Conservation (phyloP, 1,140 invertebrate species). For the Drosophila littoralis region DNA sequence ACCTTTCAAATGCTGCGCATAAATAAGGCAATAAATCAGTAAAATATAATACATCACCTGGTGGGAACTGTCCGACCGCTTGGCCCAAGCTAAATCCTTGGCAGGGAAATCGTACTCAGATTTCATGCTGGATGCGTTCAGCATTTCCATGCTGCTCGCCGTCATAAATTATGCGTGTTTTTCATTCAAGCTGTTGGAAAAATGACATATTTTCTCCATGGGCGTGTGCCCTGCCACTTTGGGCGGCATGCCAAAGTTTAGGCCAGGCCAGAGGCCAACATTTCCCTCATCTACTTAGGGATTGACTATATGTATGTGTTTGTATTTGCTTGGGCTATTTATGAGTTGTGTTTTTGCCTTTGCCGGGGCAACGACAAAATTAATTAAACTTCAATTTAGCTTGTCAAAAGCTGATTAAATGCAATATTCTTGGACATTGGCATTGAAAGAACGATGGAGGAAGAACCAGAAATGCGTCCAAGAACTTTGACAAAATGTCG, state of each 20-base stretch:
- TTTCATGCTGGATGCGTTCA: slow-evolving; percentile 38
- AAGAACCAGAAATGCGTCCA: neutral
- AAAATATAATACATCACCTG: slow-evolving; percentile 79
- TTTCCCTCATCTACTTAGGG: slow-evolving; percentile 24
- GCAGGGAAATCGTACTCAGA: slow-evolving; percentile 29
- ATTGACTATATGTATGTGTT: slow-evolving; percentile 10
- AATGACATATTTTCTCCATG: slow-evolving; percentile 71
- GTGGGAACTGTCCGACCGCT: neutral
- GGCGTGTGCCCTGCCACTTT: neutral
- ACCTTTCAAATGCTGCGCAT: slow-evolving; percentile 55
- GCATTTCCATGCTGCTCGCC: slow-evolving; percentile 25
- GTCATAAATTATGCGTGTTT: slow-evolving; percentile 74
- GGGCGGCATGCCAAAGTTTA: slow-evolving; percentile 41
- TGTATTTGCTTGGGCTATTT: slow-evolving; percentile 33
- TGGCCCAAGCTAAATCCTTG: slow-evolving; percentile 17
- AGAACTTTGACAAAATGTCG: slow-evolving; percentile 13
- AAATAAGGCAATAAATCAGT: slow-evolving; percentile 77
- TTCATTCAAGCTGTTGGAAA: slow-evolving; percentile 44
- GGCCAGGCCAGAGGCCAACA: slow-evolving; percentile 47
- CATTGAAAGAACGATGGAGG: slow-evolving; percentile 28
- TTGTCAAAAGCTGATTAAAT: slow-evolving; percentile 70
- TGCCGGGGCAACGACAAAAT: slow-evolving; percentile 45
- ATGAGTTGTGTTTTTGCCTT: slow-evolving; percentile 38
- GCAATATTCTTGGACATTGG: slow-evolving; percentile 16
- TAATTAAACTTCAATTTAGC: slow-evolving; percentile 75